Evolutionary conservation across 2,888 invertebrate species (phyloP).

Genomic region (Lepidochrysops patricia): DNA sequence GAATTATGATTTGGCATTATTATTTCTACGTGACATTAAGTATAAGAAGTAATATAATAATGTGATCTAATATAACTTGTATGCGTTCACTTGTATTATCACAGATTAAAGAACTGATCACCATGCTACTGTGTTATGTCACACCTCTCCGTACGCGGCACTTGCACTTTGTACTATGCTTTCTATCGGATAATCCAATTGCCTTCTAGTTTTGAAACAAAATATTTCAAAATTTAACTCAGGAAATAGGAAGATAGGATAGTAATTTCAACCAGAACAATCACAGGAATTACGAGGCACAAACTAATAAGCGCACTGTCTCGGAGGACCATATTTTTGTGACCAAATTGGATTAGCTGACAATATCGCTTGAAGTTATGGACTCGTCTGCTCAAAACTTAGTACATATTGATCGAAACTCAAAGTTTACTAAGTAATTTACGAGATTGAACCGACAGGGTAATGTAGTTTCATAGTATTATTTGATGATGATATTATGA

Average conservation of each 20-base stretch:
- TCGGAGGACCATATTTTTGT: not conserved
- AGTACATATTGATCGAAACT: not conserved
- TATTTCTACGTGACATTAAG: too few relatives aligned
- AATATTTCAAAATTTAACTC: too few relatives aligned
- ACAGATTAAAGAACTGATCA: too few relatives aligned
- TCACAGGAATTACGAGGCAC: not conserved
- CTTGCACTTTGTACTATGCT: too few relatives aligned
- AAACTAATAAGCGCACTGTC: not conserved
- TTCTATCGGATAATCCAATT: too few relatives aligned
- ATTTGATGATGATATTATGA: not conserved
- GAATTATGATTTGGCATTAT: too few relatives aligned
- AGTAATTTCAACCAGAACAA: not conserved
- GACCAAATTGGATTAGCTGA: constrained; percentile 1
- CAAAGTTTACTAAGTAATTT: not conserved
- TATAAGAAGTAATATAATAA: too few relatives aligned
- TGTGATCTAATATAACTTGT: too few relatives aligned
- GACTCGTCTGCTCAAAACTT: not conserved
- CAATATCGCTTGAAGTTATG: not conserved
- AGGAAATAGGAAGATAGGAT: not conserved
- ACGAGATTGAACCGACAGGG: not conserved
- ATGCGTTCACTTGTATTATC: too few relatives aligned
- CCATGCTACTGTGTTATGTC: too few relatives aligned
- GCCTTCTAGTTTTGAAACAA: too few relatives aligned
- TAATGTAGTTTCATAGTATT: not conserved
- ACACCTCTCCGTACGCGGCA: too few relatives aligned